Evolutionary conservation across 2,888 invertebrate species (phyloP).

Genomic region (Cephus pygmeus): DNA sequence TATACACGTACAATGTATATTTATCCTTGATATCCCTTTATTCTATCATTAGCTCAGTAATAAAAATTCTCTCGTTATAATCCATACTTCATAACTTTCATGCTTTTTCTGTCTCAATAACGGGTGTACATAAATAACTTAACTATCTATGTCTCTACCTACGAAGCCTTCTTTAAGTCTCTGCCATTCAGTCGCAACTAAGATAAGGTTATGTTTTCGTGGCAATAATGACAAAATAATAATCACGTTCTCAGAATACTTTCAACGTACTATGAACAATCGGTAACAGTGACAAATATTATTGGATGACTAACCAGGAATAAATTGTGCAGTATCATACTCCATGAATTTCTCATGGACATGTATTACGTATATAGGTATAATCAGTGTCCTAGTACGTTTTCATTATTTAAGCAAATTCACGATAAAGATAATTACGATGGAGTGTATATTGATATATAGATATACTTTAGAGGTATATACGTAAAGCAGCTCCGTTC

Average conservation of each 20-base stretch:
- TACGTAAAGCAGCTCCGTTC: neutral
- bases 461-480: neutral
- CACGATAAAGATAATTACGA: neutral
- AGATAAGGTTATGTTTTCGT: neutral
- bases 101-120: neutral
- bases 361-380: neutral
- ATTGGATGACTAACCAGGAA: neutral
- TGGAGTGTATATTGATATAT: neutral
- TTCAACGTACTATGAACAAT: neutral
- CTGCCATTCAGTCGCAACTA: neutral
- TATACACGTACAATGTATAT: neutral
- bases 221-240: neutral
- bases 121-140: neutral
- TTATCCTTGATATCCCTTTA: neutral
- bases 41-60: neutral
- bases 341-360: neutral
- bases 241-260: neutral
- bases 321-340: neutral
- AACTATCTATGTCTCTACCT: neutral
- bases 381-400: neutral
- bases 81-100: neutral
- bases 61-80: neutral
- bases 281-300: neutral
- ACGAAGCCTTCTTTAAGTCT: neutral
- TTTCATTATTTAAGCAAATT: neutral